Percentiles rank a stretch among this genome's conserved stretches.
phyloP scores from a whole-genome alignment of 2,888 invertebrate species.

The Zootermopsis nevadensis region DNA sequence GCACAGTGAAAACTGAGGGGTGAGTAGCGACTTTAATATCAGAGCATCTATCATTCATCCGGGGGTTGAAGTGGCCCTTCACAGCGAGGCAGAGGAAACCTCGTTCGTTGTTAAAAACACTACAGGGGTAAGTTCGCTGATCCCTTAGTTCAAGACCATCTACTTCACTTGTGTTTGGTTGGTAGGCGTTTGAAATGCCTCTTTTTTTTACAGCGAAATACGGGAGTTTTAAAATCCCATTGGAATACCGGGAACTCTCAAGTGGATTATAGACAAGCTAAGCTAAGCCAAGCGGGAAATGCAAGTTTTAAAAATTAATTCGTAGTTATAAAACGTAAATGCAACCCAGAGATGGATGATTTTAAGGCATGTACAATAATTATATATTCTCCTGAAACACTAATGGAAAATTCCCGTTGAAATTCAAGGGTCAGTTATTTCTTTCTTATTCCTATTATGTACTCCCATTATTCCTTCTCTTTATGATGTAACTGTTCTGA shows the following conservation, averaged over 20 bases:
- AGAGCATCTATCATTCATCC: constrained; percentile 2
- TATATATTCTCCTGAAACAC: no score
- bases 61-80: background rate
- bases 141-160: background rate
- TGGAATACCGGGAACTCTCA: background rate
- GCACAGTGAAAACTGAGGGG: background rate
- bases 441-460: no score
- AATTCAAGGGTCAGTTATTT: no score
- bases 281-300: background rate
- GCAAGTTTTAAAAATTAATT: background rate
- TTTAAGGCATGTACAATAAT: no score
- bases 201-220: background rate
- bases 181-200: background rate
- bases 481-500: no score
- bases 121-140: background rate
- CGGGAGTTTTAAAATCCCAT: background rate
- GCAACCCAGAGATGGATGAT: background rate
- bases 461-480: no score
- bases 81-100: background rate
- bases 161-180: constrained; percentile 4
- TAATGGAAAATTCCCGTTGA: no score
- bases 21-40: background rate
- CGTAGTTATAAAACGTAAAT: background rate
- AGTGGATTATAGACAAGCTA: background rate
- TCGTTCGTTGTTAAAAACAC: background rate